Percentiles rank a stretch among this genome's conserved stretches.
phyloP scores from a whole-genome alignment of 2,113 vertebrate genomes.

The Protomyctophum bolini region DNA sequence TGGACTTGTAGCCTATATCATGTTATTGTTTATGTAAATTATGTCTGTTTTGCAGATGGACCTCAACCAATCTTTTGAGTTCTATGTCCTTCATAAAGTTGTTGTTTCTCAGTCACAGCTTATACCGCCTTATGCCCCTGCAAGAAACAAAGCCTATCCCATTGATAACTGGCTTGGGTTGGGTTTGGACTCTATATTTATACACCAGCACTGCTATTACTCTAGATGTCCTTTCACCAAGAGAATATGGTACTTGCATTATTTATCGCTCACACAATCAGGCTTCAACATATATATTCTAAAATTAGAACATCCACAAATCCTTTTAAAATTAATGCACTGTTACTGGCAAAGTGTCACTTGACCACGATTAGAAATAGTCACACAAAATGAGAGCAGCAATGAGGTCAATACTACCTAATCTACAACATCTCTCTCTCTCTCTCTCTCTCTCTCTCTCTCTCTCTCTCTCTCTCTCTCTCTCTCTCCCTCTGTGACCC shows the following conservation, averaged over 20 bases:
- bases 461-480: not conserved
- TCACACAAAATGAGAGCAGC: conserved; percentile 50
- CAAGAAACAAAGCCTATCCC: conserved; percentile 38
- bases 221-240: not conserved
- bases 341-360: not conserved
- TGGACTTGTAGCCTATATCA: not conserved
- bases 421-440: conserved; percentile 52
- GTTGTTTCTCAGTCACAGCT: not conserved
- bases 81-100: not conserved
- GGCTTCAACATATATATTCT: not conserved
- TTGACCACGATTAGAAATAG: conserved; percentile 42
- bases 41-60: not conserved
- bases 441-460: not conserved
- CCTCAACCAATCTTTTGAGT: not conserved
- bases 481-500: conserved; percentile 66
- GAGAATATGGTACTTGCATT: conserved; percentile 20
- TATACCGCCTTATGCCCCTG: conserved; percentile 17
- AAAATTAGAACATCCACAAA: not conserved
- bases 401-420: conserved; percentile 62
- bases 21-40: not conserved
- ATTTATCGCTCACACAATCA: conserved; percentile 23
- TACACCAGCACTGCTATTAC: not conserved
- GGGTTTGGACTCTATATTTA: conserved; percentile 1
- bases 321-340: not conserved
- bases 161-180: conserved; percentile 29